Base-by-base conservation (phyloP, 2,113 vertebrate genomes). In the Andinoacara biseriatus region DNA sequence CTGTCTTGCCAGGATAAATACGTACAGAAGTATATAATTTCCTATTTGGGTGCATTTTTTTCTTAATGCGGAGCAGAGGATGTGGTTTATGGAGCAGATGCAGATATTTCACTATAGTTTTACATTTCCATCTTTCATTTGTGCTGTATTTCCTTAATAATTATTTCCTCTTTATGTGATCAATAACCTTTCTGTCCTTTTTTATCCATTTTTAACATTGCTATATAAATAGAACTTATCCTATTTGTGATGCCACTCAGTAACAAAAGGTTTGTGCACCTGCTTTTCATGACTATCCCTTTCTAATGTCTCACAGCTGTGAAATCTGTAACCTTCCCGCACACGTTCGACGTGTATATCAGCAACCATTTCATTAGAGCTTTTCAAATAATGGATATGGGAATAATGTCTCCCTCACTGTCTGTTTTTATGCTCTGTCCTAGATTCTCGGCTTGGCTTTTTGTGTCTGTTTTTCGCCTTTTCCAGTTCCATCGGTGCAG, bases 281-380 rank as follows among this genome's bases (percentile, higher is more conserved):
- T 29, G 72, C 15, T 26, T 6, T 81, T 78, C 26, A 29, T 69
- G 9, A 67, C 14, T 43, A 43, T 49, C 46, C 29, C 63, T 75
- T 31, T 26, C 24, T 59, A 9, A 13, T 15, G 26, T 60, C 60
- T 79, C 67, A 72, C 24, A 58, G 72, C 77, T 87, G 83, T 43
- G 59, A 81, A 75, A 62, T 85, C 80, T 79, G 81, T 83, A 54
- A 75, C 63, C 24, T 60, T 67, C 63, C 58, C 74, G 58, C 26
- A 72, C 60, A 57, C 59, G 18, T 40, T 75, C 52, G 13, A 6
- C 62, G 78, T 33, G 46, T 31, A 20, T 58, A 69, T 76, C 65
- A 58, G 67, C 67, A 77, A 79, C 74, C 57, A 62, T 74, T 76
- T 84, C 20, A 74, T 78, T 80, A 81, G 24, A 80, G 35, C 59